Percentiles rank a stretch among this genome's conserved stretches.
Conservation (phyloP, 1,140 invertebrate species). For the Drosophila orena region DNA sequence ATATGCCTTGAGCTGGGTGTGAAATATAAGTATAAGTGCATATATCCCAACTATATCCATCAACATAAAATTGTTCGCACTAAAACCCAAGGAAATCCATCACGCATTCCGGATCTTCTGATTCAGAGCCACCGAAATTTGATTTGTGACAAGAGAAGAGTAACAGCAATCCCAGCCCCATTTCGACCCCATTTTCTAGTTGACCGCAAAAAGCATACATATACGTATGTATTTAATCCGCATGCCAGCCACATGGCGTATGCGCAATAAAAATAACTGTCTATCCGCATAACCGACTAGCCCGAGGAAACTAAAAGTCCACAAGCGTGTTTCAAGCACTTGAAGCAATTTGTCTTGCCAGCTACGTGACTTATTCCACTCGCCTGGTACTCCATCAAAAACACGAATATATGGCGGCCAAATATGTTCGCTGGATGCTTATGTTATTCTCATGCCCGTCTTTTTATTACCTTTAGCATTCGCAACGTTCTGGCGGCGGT, state of each 20-base stretch:
- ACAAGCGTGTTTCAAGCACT: conserved; percentile 57
- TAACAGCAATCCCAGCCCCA: conserved; percentile 28
- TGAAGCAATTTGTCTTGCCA: conserved; percentile 77
- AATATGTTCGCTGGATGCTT: conserved; percentile 40
- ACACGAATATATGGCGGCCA: conserved; percentile 22
- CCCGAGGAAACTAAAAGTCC: conserved; percentile 34
- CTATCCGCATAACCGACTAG: conserved; percentile 54
- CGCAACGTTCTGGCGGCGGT: conserved; percentile 26
- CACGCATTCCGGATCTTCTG: conserved; percentile 16
- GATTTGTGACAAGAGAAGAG: conserved; percentile 39
- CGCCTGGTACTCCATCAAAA: conserved; percentile 38
- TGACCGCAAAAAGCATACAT: conserved; percentile 63
- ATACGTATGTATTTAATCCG: conserved; percentile 18
- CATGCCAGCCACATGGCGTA: conserved; percentile 58
- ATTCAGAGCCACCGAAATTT: conserved; percentile 11
- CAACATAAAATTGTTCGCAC: conserved; percentile 20
- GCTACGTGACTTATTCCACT: conserved; percentile 72
- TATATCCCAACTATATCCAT: conserved; percentile 14
- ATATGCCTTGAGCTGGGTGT: conserved; percentile 1
- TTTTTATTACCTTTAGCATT: conserved; percentile 61
- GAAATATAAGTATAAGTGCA: not conserved
- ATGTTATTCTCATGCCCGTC: conserved; percentile 20
- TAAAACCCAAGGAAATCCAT: conserved; percentile 19
- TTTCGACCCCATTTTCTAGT: conserved; percentile 63
- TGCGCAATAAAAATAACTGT: conserved; percentile 81